Percentiles rank a stretch among this genome's conserved stretches.
phyloP scores from a whole-genome alignment of 2,888 invertebrate genomes.

The Luperina nickerlii region DNA sequence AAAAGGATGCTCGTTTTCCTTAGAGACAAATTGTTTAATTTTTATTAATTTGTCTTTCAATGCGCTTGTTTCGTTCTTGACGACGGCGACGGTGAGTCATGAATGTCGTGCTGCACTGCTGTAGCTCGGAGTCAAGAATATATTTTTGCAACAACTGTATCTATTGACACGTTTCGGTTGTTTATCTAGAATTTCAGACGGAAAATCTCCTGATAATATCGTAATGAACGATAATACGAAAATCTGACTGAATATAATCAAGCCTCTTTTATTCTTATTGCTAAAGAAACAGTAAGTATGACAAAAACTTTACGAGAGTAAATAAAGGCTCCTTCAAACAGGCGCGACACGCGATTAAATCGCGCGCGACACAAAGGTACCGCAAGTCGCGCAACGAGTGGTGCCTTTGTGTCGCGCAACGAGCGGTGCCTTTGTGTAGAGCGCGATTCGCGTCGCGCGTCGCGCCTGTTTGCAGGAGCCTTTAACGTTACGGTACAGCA shows the following conservation, averaged over 20 bases:
- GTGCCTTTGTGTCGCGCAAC: too few species aligned
- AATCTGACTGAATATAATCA: background rate
- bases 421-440: too few species aligned
- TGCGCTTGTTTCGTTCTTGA: constrained; percentile 54
- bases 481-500: constrained; percentile 18
- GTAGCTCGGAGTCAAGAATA: constrained; percentile 16
- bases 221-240: constrained; percentile 21
- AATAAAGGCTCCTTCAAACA: background rate
- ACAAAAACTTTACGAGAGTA: constrained; percentile 27
- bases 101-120: constrained; percentile 49
- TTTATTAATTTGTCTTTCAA: constrained; percentile 60
- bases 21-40: constrained; percentile 65
- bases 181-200: constrained; percentile 35
- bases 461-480: too few species aligned
- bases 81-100: constrained; percentile 54
- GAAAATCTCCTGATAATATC: background rate
- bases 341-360: too few species aligned
- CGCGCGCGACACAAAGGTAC: too few species aligned
- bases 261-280: constrained; percentile 6
- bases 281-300: constrained; percentile 41
- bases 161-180: constrained; percentile 24
- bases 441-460: too few species aligned
- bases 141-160: constrained; percentile 37
- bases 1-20: constrained; percentile 50
- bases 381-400: too few species aligned